Conservation (phyloP, 2,797 vertebrate species). For the Falco biarmicus region DNA sequence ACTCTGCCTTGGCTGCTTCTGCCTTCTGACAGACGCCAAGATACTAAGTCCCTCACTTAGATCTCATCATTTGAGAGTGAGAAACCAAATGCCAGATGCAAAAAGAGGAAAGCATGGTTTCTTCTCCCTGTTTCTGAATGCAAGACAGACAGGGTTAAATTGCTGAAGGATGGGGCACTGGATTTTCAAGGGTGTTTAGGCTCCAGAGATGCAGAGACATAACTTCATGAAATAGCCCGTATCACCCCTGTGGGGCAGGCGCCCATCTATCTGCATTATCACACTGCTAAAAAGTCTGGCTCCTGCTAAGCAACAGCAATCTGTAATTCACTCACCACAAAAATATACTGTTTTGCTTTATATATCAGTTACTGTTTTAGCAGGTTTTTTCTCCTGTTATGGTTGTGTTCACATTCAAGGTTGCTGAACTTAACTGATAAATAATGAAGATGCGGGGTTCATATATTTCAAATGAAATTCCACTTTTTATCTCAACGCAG, state of each 20-base stretch:
- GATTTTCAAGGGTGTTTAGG: conserved; percentile 22
- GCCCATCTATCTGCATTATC: conserved; percentile 15
- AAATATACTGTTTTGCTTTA: not conserved
- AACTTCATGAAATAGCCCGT: conserved; percentile 15
- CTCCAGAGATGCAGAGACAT: conserved; percentile 15
- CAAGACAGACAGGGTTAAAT: not conserved
- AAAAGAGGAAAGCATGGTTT: not conserved
- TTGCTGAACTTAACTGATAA: conserved; percentile 9
- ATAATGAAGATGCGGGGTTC: not conserved
- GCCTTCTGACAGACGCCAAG: not conserved
- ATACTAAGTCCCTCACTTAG: not conserved
- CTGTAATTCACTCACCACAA: not conserved
- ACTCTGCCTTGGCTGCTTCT: not conserved
- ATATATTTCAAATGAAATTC: conserved; percentile 1
- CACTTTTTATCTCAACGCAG: conserved; percentile 1
- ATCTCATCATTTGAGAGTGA: not conserved
- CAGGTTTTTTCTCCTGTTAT: not conserved
- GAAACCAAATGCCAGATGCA: not conserved
- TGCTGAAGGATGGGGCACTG: not conserved
- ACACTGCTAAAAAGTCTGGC: not conserved
- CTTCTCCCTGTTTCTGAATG: not conserved
- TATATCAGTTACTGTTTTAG: not conserved
- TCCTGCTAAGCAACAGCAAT: not conserved
- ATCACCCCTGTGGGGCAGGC: not conserved
- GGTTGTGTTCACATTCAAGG: conserved; percentile 7